These are phyloP conservation scores for Zeus faber DNA, from an alignment of 2,113 vertebrate genomes.

Conservation along the genomic window DNA sequence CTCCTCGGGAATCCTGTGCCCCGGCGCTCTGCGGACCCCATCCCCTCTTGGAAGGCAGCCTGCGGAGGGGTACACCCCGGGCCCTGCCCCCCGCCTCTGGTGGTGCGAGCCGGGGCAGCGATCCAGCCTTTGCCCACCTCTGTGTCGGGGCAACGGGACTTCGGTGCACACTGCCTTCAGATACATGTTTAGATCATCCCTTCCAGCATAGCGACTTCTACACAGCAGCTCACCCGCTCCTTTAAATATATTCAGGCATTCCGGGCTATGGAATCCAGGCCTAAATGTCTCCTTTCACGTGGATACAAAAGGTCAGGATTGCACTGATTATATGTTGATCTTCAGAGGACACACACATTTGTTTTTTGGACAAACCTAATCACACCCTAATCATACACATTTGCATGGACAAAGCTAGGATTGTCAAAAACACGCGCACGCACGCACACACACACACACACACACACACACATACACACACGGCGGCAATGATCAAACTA, in stretches of 20 bases:
- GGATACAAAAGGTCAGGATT: slow-evolving; percentile 24
- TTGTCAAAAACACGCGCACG: not conserved
- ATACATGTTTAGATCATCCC: slow-evolving; percentile 49
- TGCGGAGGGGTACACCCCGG: slow-evolving; percentile 30
- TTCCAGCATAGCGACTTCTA: slow-evolving; percentile 37
- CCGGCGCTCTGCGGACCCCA: slow-evolving; percentile 27
- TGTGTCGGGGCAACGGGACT: slow-evolving; percentile 46
- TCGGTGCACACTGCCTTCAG: slow-evolving; percentile 64
- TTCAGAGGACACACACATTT: slow-evolving; percentile 20
- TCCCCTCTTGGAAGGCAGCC: slow-evolving; percentile 29
- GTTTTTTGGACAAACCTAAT: slow-evolving; percentile 25
- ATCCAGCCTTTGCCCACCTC: slow-evolving; percentile 51
- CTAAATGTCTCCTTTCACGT: slow-evolving; percentile 31
- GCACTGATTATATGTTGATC: slow-evolving; percentile 18
- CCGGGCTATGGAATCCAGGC: slow-evolving; percentile 10
- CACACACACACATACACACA: slow-evolving; percentile 3
- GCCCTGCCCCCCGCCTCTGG: slow-evolving; percentile 48
- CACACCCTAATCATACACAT: slow-evolving; percentile 18
- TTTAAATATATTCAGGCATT: slow-evolving; percentile 42
- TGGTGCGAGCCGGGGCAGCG: slow-evolving; percentile 36
- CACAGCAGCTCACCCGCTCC: slow-evolving; percentile 18
- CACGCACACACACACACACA: slow-evolving; percentile 5
- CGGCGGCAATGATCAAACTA: not conserved
- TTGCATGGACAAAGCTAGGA: not conserved
- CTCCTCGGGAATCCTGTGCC: slow-evolving; percentile 34